Base-by-base conservation (phyloP, 2,888 invertebrate genomes). In the Ichneumoninae sp. region DNA sequence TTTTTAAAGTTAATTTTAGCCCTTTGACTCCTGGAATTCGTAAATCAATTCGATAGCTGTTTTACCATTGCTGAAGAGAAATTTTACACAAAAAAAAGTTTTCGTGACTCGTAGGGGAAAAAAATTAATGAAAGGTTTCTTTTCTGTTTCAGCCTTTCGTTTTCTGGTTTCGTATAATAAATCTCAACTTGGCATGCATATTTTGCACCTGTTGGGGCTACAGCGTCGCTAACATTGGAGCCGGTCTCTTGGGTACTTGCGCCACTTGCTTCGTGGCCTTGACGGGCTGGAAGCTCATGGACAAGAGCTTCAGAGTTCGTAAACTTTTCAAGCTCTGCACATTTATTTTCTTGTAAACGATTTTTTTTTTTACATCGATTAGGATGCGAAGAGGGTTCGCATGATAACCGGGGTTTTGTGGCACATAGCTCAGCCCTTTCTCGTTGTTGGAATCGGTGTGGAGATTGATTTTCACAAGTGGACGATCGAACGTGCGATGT, bases 391-490 rank as follows among this genome's bases (percentile, higher is more conserved):
- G 47, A 76, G 16, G n/a, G 95, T 96, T 13, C 94, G 94, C 33
- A 93, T 94, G 54, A 94, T 95, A 50, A 94, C 96, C 76, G 95
- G 95, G 74, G 91, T 95, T 54, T 86, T 96, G 74, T 97, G 97
- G 97, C 94, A 95, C 89, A 94, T 97, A 83, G 94, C 96, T 87
- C 96, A 97, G 91, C 97, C 97, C 3, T 94, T 96, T 84, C 95
- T 97, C 33, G 97, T 97, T 92, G 96, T 96, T 50, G 94, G 97
- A 71, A 97, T 97, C 90, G 97, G 97, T 33, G 95, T 96, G 86
- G 96, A 96, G 93, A 95, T 97, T 76, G 94, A 96, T 91, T 94
- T 96, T 79, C 89, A 90, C 19, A 93, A 69, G 90, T 95, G 69
- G 94, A 95, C 70, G 22, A 66, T 82, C 36, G 82, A 82, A 70